Evolutionary conservation across 2,888 invertebrate genomes (phyloP).

Genomic region (Andrena chrysosceles): DNA sequence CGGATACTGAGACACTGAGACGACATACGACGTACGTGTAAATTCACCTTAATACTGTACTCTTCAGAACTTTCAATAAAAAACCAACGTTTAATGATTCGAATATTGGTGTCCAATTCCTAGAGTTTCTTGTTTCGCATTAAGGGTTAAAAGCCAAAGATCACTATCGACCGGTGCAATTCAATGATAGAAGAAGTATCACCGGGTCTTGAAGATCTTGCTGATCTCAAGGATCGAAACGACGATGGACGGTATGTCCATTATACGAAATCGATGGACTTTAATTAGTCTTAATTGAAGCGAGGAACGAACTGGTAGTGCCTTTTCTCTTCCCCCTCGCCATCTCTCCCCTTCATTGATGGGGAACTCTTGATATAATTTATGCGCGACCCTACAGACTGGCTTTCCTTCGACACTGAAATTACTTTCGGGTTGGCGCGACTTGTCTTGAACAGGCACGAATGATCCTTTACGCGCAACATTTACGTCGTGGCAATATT

Average conservation of each 20-base stretch:
- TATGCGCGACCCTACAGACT: constrained; percentile 42
- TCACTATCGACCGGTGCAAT: constrained; percentile 13
- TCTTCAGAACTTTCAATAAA: background rate
- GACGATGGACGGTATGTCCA: background rate
- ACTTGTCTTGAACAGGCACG: constrained; percentile 29
- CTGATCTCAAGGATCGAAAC: constrained; percentile 7
- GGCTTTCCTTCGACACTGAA: constrained; percentile 46
- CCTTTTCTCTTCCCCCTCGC: background rate
- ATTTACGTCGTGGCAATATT: constrained; percentile 75
- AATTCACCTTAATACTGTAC: background rate
- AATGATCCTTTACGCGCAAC: constrained; percentile 70
- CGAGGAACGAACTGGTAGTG: constrained; percentile 39
- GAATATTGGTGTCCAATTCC: background rate
- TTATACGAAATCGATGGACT: constrained; percentile 36
- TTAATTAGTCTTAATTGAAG: constrained; percentile 56
- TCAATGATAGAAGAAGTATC: background rate
- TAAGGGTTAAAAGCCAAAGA: constrained; percentile 24
- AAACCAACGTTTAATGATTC: too few species aligned
- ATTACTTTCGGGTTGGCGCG: constrained; percentile 63
- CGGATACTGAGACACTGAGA: too few species aligned
- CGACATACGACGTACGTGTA: too few species aligned
- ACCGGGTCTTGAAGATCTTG: background rate
- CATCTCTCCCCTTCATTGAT: background rate
- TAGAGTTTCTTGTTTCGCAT: too few species aligned
- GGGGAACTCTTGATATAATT: constrained; percentile 50